Base-by-base conservation (phyloP, 2,888 invertebrate species). In the Megaustenia siamemsis region DNA sequence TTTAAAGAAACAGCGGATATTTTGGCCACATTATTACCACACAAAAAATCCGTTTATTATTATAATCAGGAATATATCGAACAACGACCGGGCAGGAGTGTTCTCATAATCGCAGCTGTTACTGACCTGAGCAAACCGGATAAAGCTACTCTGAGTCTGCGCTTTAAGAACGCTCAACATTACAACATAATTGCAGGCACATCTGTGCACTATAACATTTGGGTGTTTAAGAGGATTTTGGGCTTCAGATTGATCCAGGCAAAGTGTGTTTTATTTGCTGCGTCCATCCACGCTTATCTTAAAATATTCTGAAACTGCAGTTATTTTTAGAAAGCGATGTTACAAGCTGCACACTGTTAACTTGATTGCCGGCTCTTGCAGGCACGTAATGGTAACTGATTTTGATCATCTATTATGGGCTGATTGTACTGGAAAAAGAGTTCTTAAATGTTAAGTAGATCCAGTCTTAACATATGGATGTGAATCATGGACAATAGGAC, bases 1-100 rank as follows among this genome's bases (percentile, higher is more conserved):
- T 69, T 21, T 3, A 0, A 69, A 6, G 24, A 24, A 21, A 24
- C 24, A 0, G 18, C 1, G 2, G 38, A 1, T 38, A 21, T 68
- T 68, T 68, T 15, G 5, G 38, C 18, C 6, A 24, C 18, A 1
- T 38, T 40, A 38, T 38, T 38, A 40, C 24, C 40, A 40, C 21
- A 18, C 18, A 63, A n/a, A n/a, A 63, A 40, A 69, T 40, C 24
- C 69, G 8, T 28, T 15, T 6, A 69, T 69, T 24, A 0, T 40
- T 18, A 40, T 69, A 69, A 40, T n/a, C 18, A 24, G n/a, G 40
- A 69, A 69, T 40, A 69, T 69, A 69, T 40, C 5, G 69, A 69
- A 10, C 69, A 1, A 2, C 2, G 3, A 69, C 40, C 3, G 69
- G 40, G 1, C 38, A 10, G 32, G 32, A 12, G 6, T 12, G 63